phyloP scores from a whole-genome alignment of 2,888 invertebrate species.

The Dynastes grantii region DNA sequence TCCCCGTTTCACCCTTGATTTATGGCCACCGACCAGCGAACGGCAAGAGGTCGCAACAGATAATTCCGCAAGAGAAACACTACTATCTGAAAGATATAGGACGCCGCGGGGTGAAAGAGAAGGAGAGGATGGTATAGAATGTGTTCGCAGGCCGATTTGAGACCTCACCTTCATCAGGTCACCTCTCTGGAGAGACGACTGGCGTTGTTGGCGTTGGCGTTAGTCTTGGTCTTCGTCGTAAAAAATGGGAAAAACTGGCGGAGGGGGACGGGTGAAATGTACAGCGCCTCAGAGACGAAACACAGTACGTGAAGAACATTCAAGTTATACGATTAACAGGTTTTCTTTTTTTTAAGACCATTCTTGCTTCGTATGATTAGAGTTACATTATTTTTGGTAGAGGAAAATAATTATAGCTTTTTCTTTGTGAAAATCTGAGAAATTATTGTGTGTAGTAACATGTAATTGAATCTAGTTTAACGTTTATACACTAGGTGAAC shows the following conservation, averaged over 20 bases:
- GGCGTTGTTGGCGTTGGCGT: conserved; percentile 26
- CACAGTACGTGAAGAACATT: conserved; percentile 36
- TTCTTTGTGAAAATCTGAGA: too few relatives aligned
- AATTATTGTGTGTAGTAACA: too few relatives aligned
- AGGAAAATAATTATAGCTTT: too few relatives aligned
- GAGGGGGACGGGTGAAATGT: neutral
- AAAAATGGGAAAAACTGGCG: conserved; percentile 1
- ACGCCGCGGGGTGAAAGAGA: conserved; percentile 7
- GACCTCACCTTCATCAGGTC: conserved; percentile 50
- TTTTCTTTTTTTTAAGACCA: conserved; percentile 1
- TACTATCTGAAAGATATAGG: conserved; percentile 42
- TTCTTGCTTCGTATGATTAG: neutral
- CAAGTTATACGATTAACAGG: conserved; percentile 33
- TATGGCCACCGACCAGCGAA: conserved; percentile 44
- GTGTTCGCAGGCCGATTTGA: conserved; percentile 40
- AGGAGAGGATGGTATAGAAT: conserved; percentile 10
- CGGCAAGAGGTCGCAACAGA: conserved; percentile 50
- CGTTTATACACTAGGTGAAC: too few relatives aligned
- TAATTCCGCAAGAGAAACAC: conserved; percentile 47
- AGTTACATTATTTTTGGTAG: too few relatives aligned
- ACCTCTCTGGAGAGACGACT: conserved; percentile 48
- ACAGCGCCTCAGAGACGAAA: conserved; percentile 34
- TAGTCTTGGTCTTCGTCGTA: neutral
- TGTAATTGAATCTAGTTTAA: too few relatives aligned
- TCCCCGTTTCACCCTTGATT: conserved; percentile 50